Evolutionary conservation across 2,888 invertebrate species (phyloP).

Genomic region (Nesidiocoris tenuis): DNA sequence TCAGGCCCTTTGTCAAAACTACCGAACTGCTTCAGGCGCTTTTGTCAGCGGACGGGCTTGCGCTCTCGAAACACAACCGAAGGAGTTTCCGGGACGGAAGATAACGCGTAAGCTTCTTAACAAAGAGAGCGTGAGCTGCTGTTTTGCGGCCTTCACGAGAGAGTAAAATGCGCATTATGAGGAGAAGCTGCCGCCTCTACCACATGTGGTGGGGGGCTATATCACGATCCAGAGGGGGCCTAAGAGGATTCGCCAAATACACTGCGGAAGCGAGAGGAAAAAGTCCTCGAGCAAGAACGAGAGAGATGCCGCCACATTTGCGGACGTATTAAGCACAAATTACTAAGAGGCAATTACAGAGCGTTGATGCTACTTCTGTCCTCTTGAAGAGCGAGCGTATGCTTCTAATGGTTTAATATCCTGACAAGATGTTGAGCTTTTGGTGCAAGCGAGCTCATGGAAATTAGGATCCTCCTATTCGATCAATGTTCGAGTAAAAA

Average conservation of each 20-base stretch:
- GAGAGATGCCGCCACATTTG: not conserved
- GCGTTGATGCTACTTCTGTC: not conserved
- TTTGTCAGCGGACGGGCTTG: not conserved
- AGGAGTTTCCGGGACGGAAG: not conserved
- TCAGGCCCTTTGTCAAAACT: not conserved
- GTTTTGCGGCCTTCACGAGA: not conserved
- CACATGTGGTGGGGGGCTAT: no score
- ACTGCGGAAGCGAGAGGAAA: not conserved
- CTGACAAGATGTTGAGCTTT: not conserved
- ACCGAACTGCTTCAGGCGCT: not conserved
- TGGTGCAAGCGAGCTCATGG: no score
- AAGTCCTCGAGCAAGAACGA: not conserved
- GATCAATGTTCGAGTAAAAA: no score
- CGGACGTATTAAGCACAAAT: not conserved
- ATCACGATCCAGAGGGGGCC: not conserved
- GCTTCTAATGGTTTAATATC: not conserved
- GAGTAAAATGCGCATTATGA: not conserved
- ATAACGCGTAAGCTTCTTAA: not conserved
- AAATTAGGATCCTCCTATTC: no score
- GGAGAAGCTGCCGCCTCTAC: no score
- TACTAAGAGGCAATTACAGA: not conserved
- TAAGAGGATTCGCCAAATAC: not conserved
- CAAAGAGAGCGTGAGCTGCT: not conserved
- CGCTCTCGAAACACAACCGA: not conserved
- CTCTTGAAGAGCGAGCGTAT: not conserved